Percentiles rank a stretch among this genome's conserved stretches.
Conservation (phyloP, 1,140 invertebrate species). For the Platyscapa corneri region DNA sequence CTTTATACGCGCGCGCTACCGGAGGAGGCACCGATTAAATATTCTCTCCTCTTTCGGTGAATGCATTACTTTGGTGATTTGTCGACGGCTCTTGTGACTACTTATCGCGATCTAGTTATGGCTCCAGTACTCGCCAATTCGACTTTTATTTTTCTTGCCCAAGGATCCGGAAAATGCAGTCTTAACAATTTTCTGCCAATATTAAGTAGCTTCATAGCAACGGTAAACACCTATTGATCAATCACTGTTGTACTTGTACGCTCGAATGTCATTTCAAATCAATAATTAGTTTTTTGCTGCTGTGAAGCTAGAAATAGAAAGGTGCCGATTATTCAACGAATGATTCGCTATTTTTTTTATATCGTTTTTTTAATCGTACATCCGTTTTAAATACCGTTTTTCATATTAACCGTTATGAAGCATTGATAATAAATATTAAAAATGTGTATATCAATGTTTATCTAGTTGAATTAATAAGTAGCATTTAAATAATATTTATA, state of each 20-base stretch:
- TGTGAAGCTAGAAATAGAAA: background rate
- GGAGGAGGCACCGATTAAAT: background rate
- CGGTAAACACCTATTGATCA: background rate
- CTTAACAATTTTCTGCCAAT: background rate
- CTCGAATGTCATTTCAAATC: background rate
- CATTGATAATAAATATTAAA: background rate
- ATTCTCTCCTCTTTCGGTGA: background rate
- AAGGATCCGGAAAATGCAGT: background rate
- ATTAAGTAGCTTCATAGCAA: background rate
- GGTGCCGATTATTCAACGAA: background rate
- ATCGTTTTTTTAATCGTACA: background rate
- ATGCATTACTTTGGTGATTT: slow-evolving; percentile 41
- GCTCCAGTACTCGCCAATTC: background rate
- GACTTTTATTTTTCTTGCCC: background rate
- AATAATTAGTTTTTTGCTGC: background rate
- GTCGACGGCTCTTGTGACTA: background rate
- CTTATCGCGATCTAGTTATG: slow-evolving; percentile 26
- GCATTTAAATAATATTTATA: background rate
- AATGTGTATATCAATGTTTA: background rate
- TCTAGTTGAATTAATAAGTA: background rate
- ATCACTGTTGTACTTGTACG: background rate
- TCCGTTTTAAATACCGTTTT: background rate
- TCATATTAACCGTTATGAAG: background rate
- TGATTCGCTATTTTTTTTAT: background rate
- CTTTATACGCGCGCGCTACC: background rate